Percentiles rank a stretch among this genome's conserved stretches.
Evolutionary conservation across 1,140 invertebrate genomes (phyloP).

Genomic region (Ectropis grisescens): DNA sequence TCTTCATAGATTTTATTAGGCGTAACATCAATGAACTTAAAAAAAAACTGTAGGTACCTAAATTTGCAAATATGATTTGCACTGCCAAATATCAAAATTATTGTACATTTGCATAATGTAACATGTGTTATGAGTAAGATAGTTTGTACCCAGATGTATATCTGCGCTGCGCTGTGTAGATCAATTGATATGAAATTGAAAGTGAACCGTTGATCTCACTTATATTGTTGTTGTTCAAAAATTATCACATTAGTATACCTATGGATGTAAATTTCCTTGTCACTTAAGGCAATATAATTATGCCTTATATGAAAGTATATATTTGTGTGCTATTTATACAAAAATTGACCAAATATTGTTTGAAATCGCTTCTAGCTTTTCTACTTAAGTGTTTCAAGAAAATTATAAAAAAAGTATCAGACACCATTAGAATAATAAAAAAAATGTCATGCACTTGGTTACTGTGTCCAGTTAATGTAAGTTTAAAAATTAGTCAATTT

Average conservation of each 20-base stretch:
- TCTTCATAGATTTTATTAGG: too few species aligned
- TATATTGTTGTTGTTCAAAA: conserved; percentile 21
- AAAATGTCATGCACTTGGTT: conserved; percentile 29
- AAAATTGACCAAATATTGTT: conserved; percentile 36
- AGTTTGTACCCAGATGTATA: too few species aligned
- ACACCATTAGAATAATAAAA: conserved; percentile 17
- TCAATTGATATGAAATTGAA: too few species aligned
- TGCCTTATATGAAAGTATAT: conserved; percentile 33
- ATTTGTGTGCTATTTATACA: conserved; percentile 23
- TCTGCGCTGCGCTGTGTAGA: too few species aligned
- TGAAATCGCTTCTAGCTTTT: conserved; percentile 39
- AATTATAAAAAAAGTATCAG: conserved; percentile 22
- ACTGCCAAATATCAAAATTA: too few species aligned
- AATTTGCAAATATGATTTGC: too few species aligned
- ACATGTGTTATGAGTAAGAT: too few species aligned
- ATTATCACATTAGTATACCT: conserved; percentile 6
- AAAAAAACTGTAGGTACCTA: too few species aligned
- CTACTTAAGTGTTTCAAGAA: conserved; percentile 43
- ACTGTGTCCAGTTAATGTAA: conserved; percentile 31
- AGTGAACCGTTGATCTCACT: conserved; percentile 26
- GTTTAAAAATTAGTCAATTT: conserved; percentile 53
- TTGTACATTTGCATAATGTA: too few species aligned
- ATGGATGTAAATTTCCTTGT: too few species aligned
- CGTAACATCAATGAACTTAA: too few species aligned
- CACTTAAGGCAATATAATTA: conserved; percentile 28